Evolutionary conservation across 2,888 invertebrate species (phyloP).

Genomic region (Pterostichus niger): DNA sequence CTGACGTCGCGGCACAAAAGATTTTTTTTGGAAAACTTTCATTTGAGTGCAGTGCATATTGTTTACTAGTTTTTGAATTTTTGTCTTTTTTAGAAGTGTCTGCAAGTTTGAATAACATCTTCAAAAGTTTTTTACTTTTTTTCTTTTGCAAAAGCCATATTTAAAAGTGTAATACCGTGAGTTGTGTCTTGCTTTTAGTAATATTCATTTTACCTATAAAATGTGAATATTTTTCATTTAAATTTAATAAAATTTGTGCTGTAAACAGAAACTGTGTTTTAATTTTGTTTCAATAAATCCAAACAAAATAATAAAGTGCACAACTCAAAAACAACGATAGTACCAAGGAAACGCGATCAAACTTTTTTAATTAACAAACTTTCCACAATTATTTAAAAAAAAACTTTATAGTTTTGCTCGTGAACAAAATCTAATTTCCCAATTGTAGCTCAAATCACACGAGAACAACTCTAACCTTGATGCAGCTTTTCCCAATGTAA

Average conservation of each 20-base stretch:
- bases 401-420: no score
- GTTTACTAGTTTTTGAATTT: conserved; percentile 28
- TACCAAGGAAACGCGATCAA: conserved; percentile 11
- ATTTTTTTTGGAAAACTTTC: conserved; percentile 30
- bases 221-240: not conserved
- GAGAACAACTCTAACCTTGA: not conserved
- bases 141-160: conserved; percentile 1
- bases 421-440: no score
- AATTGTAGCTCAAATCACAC: conserved; percentile 5
- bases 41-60: conserved; percentile 37
- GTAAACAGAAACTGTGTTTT: not conserved
- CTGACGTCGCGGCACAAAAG: conserved; percentile 31
- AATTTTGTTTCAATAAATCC: not conserved
- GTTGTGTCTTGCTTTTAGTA: not conserved
- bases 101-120: conserved; percentile 7
- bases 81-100: conserved; percentile 27
- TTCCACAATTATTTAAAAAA: not conserved
- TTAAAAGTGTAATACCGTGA: not conserved
- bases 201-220: not conserved
- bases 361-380: conserved; percentile 37
- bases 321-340: conserved; percentile 9
- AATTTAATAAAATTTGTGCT: not conserved
- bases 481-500: conserved; percentile 37
- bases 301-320: not conserved
- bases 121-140: conserved; percentile 12